Base-by-base conservation (phyloP, 2,113 vertebrate species). In the Actenoides lindsayi region DNA sequence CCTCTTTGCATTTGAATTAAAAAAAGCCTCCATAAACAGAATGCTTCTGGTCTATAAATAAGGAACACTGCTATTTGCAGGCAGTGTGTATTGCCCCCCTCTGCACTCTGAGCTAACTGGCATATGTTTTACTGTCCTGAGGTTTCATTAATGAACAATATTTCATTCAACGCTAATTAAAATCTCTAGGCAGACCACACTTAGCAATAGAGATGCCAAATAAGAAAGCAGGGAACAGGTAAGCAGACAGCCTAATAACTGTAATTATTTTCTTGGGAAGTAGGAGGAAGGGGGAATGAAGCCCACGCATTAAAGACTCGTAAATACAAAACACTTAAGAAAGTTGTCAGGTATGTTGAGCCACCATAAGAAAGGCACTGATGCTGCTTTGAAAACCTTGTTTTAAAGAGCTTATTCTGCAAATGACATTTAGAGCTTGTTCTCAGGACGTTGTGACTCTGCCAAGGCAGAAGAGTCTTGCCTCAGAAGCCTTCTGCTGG, bases 81-180 rank as follows among this genome's bases (percentile, higher is more conserved):
- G 74, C 75, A 46, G 68, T 16, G 24, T 25, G 77, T 82, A 9
- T 63, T 75, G 56, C 48, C 94, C 95, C 31, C 53, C 33, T 77
- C 60, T 2, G 2, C 39, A 20, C 80, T 80, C 84, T 54, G 88
- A 94, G 91, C 91, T 91, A 94, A 95, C 82, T 97, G 88, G 87
- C 4, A 3, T 93, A 85, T 96, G 89, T 89, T 98, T 97, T 97
- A 97, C 83, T 83, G 78, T 95, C 94, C 95, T 48, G 25, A 83
- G 92, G 91, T 93, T 97, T 96, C 96, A 94, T 96, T 98, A 98
- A 98, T 94, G 95, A 98, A 67, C 87, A 94, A 89, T 93, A 97
- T 97, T 97, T 96, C 96, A 96, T 97, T 97, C 93, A 89, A 76
- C 97, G 84, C 91, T 97, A 96, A 98, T 97, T 97, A 96, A 96